Evolutionary conservation across 2,113 vertebrate genomes (phyloP), one percentile per base, ranked within the genome.

Genomic region (Mungos mungo): DNA sequence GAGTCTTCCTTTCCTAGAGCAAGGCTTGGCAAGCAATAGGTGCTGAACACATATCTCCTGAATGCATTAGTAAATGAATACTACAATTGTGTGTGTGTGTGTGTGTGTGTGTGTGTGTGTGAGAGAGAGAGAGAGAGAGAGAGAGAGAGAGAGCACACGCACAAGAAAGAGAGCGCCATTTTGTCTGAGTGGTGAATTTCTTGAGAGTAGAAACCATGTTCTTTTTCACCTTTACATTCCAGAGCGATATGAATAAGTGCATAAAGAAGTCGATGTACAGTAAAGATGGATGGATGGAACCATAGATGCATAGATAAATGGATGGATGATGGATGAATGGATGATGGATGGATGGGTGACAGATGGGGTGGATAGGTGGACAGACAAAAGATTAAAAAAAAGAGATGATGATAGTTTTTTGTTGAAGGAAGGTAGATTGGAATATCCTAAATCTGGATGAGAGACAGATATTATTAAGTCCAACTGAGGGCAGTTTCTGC

Each of bases 321-420:
- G 6, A 16, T 66, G 2, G 33, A 47, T 33, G 19, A 27, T 63
- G 23, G 11, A 47, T 57, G 23, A 63, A 9, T 52, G 41, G 52
- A 4, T 65, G 7, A 7, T 5, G 0, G 19, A 27, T 63, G 23
- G 8, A 5, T 33, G 41, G 47, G 5, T 92, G 29, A 18, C 7
- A 1, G 38, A 21, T 47, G 7, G 2, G 3, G 7, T 27, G 3
- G 54, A 4, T 54, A 11, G 3, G 21, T 16, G 14, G 38, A n/a
- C 31, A 3, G n/a, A 7, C 68, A 65, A 41, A 82, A 14, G 29
- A 33, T 57, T 15, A 18, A 54, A 76, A 76, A 88, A 83, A 45
- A 31, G n/a, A 93, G 27, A 23, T 47, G 4, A 1, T 57, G 19
- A 27, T 86, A 14, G 25, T 25, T 50, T 95, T 25, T 1, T 60